Conservation (phyloP, 2,888 invertebrate genomes). For the Metacarcinus magister region DNA sequence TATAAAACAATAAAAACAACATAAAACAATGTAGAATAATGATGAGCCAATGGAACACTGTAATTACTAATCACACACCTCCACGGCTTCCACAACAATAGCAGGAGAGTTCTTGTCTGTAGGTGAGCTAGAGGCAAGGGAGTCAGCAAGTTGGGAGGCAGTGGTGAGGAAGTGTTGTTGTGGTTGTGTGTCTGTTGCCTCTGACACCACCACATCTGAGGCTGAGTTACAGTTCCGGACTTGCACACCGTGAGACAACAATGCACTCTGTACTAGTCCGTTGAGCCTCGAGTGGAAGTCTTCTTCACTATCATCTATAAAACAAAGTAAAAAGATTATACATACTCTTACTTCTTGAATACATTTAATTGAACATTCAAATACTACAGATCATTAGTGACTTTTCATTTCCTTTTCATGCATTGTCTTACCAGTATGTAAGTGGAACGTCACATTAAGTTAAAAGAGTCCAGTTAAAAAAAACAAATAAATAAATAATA, state of each 20-base stretch:
- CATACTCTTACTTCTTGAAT: background rate
- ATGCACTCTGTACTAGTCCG: conserved; percentile 73
- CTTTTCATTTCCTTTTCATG: background rate
- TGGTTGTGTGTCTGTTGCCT: conserved; percentile 16
- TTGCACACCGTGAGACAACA: conserved; percentile 65
- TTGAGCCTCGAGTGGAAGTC: conserved; percentile 70
- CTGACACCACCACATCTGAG: conserved; percentile 44
- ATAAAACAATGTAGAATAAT: background rate
- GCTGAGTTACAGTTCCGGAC: background rate
- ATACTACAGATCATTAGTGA: background rate
- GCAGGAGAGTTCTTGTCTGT: conserved; percentile 58
- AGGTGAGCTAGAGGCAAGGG: conserved; percentile 18
- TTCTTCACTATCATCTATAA: conserved; percentile 70
- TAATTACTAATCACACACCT: conserved; percentile 57
- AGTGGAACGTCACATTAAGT: background rate
- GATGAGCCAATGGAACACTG: background rate
- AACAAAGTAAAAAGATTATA: background rate
- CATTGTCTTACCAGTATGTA: background rate
- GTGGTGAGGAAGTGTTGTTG: conserved; percentile 31
- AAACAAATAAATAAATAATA: background rate
- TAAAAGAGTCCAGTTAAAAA: background rate
- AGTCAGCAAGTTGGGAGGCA: conserved; percentile 42
- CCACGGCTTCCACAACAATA: conserved; percentile 67
- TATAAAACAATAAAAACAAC: background rate
- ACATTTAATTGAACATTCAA: background rate